These are phyloP conservation scores for Lucifuga dentata DNA, from an alignment of 2,113 vertebrate genomes.

Conservation along the genomic window DNA sequence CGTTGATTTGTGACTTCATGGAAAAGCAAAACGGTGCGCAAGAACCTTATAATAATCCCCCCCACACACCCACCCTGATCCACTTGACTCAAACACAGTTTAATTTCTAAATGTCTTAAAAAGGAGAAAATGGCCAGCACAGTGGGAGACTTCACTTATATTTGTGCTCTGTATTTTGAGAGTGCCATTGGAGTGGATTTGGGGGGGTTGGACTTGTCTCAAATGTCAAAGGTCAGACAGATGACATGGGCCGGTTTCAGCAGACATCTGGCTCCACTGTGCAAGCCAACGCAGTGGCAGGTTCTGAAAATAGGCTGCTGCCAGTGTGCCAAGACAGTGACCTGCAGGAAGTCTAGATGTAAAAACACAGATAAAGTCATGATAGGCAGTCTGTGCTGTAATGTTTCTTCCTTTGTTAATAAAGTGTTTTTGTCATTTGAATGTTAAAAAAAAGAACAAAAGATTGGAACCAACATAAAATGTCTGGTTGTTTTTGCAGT, in stretches of 20 bases:
- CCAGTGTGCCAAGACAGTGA: conserved; percentile 51
- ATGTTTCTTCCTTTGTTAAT: neutral
- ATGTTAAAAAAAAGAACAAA: too few relatives aligned
- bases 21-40: conserved; percentile 61
- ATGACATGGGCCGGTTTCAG: conserved; percentile 32
- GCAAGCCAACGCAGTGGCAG: conserved; percentile 28
- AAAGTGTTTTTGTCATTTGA: too few relatives aligned
- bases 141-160: conserved; percentile 32
- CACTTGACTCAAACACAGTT: conserved; percentile 34
- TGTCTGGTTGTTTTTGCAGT: conserved; percentile 82
- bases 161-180: conserved; percentile 66
- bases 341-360: conserved; percentile 43
- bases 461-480: too few relatives aligned
- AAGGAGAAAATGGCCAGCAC: conserved; percentile 54
- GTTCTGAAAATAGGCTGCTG: conserved; percentile 61
- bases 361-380: conserved; percentile 57
- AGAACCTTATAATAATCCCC: conserved; percentile 49
- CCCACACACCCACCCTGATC: neutral
- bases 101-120: conserved; percentile 59
- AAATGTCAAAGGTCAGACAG: conserved; percentile 73
- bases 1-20: conserved; percentile 68
- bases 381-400: too few relatives aligned
- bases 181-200: conserved; percentile 9
- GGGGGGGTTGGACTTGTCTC: conserved; percentile 40
- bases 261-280: conserved; percentile 5